Percentiles rank a stretch among this genome's conserved stretches.
phyloP scores from a whole-genome alignment of 2,113 vertebrate species.

The Cacatua alba region DNA sequence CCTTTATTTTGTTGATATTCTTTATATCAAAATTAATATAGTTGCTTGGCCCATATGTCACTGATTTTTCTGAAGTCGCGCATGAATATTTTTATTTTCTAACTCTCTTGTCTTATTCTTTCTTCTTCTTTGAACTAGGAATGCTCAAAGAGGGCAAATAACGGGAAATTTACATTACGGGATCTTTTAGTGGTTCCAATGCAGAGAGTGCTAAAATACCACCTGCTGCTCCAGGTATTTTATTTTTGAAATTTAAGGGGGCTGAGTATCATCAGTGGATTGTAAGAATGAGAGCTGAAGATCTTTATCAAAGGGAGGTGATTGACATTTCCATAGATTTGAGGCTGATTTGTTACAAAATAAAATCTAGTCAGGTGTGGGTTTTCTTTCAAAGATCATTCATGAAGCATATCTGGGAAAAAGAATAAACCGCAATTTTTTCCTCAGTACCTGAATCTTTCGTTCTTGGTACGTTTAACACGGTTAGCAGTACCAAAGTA shows the following conservation, averaged over 20 bases:
- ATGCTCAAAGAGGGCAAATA: slow-evolving; percentile 97
- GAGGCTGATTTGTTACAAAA: not conserved
- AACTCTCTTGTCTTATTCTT: not conserved
- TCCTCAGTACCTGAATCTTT: not conserved
- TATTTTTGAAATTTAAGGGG: not conserved
- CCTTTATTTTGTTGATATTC: not conserved
- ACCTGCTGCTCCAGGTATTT: slow-evolving; percentile 92
- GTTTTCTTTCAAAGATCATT: not conserved
- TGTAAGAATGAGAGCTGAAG: not conserved
- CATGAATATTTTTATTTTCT: not conserved
- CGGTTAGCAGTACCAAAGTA: not conserved
- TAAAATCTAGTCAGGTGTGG: not conserved
- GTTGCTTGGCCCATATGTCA: not conserved
- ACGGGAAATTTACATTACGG: slow-evolving; percentile 93
- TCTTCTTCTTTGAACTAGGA: slow-evolving; percentile 70
- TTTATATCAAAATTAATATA: not conserved
- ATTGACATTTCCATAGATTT: not conserved
- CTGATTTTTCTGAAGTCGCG: not conserved
- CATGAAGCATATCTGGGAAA: not conserved
- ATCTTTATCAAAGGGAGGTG: not conserved
- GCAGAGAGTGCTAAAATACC: slow-evolving; percentile 97
- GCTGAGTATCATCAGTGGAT: not conserved
- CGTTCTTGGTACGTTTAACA: not conserved
- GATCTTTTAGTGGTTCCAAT: slow-evolving; percentile 97
- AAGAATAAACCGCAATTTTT: not conserved